Evolutionary conservation across 2,797 vertebrate genomes (phyloP).

Genomic region (Iguana delicatissima): DNA sequence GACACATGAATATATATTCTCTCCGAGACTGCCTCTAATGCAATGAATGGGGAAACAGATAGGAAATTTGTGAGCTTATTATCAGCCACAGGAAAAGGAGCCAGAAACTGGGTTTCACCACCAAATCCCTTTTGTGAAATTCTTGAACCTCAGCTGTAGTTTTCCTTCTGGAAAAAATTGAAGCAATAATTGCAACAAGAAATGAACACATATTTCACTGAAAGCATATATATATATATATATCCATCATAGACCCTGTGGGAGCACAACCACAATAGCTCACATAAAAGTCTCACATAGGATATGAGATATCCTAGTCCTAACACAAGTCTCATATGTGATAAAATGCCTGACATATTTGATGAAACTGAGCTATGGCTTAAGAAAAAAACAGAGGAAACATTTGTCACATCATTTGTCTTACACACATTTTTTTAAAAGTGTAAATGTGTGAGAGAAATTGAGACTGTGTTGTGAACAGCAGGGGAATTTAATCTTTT

Average conservation of each 20-base stretch:
- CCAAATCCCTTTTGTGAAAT: slow-evolving; percentile 1
- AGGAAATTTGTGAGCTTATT: slow-evolving; percentile 27
- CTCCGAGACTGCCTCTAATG: neutral
- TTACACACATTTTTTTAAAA: neutral
- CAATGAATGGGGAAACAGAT: neutral
- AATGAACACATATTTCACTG: neutral
- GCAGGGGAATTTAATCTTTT: neutral
- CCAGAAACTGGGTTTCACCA: slow-evolving; percentile 16
- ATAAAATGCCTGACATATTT: neutral
- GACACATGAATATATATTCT: neutral
- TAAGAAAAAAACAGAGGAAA: neutral
- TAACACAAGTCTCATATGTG: neutral
- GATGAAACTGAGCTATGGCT: neutral
- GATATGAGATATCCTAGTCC: neutral
- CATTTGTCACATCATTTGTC: neutral
- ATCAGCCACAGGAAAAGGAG: slow-evolving; percentile 3
- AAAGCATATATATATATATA: neutral
- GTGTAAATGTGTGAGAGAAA: too few relatives aligned
- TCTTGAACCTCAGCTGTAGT: neutral
- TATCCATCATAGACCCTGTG: neutral
- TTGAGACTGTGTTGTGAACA: neutral
- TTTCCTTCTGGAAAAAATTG: slow-evolving; percentile 35
- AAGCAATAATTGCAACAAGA: neutral
- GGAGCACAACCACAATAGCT: neutral
- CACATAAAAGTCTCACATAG: neutral